These are phyloP conservation scores for Catostylus mosaicus DNA, from an alignment of 30 jellyfish, hydroid and myxozoan genomes.

Conservation along the genomic window DNA sequence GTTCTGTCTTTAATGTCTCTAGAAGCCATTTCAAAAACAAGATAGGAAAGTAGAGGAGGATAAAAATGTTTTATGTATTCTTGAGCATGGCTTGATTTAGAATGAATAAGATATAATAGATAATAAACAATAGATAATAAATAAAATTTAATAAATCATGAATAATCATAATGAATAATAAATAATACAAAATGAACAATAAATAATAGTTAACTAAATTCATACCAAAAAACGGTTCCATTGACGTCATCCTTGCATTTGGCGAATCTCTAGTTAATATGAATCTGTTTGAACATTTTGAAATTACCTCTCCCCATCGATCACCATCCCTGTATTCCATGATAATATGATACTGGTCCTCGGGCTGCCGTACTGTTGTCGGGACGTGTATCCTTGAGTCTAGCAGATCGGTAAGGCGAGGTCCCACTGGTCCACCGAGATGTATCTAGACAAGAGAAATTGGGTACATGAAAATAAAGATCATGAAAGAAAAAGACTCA, in stretches of 20 bases:
- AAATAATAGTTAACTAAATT: background rate
- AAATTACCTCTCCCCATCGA: conserved; percentile 67
- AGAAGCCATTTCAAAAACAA: no score
- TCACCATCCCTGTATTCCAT: conserved; percentile 85
- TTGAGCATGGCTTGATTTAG: no score
- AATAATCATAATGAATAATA: no score
- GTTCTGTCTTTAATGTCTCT: no score
- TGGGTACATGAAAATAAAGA: background rate
- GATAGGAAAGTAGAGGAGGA: no score
- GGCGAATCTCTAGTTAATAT: conserved; percentile 81
- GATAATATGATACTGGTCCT: conserved; percentile 84
- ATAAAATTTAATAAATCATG: no score
- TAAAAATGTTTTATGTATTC: no score
- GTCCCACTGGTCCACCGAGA: conserved; percentile 96
- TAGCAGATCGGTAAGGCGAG: conserved; percentile 58
- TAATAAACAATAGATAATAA: no score
- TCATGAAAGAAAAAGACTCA: no score
- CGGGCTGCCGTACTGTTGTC: conserved; percentile 50
- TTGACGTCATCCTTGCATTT: conserved; percentile 77
- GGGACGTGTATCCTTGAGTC: conserved; percentile 76
- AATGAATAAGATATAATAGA: no score
- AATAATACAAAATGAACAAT: background rate
- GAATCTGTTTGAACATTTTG: conserved; percentile 84
- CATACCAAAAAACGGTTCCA: conserved; percentile 83
- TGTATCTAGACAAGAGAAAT: conserved; percentile 48